Conservation (phyloP, 2,113 vertebrate genomes). For the Notothenia coriiceps region DNA sequence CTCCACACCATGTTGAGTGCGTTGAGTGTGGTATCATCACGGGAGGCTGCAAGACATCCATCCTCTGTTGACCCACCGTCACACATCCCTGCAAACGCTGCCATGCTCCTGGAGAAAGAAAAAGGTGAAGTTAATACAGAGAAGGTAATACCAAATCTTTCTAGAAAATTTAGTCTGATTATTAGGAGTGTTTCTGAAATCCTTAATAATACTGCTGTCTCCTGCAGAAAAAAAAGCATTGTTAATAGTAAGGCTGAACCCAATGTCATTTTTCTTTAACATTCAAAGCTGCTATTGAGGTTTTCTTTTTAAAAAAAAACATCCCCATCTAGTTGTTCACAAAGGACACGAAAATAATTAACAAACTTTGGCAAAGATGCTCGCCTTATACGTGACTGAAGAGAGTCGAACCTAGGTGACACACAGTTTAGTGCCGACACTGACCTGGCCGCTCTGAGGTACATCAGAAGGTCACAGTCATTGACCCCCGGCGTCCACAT, state of each 20-base stretch:
- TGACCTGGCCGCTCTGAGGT: constrained; percentile 96
- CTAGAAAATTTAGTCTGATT: neutral
- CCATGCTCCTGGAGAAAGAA: constrained; percentile 92
- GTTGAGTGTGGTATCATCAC: constrained; percentile 98
- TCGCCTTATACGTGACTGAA: neutral
- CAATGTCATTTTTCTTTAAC: too few relatives aligned
- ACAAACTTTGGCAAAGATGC: neutral
- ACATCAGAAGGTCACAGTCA: constrained; percentile 99
- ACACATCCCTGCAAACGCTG: constrained; percentile 98
- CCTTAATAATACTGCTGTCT: neutral
- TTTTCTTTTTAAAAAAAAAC: too few relatives aligned
- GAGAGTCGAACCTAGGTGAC: neutral
- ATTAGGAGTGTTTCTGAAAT: neutral
- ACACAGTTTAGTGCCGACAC: constrained; percentile 12
- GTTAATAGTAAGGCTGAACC: neutral
- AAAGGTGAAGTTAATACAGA: neutral
- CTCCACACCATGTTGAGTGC: constrained; percentile 95
- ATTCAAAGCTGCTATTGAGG: too few relatives aligned
- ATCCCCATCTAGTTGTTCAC: neutral
- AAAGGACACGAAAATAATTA: neutral
- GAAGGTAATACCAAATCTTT: neutral
- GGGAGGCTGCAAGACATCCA: constrained; percentile 95
- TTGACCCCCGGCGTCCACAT: constrained; percentile 98
- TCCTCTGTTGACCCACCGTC: constrained; percentile 98
- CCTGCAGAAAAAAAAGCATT: neutral